A percentile compares a stretch with the other conserved stretches of the same genome.
Conservation (phyloP, 2,113 vertebrate genomes). For the Cyprinus carpio region DNA sequence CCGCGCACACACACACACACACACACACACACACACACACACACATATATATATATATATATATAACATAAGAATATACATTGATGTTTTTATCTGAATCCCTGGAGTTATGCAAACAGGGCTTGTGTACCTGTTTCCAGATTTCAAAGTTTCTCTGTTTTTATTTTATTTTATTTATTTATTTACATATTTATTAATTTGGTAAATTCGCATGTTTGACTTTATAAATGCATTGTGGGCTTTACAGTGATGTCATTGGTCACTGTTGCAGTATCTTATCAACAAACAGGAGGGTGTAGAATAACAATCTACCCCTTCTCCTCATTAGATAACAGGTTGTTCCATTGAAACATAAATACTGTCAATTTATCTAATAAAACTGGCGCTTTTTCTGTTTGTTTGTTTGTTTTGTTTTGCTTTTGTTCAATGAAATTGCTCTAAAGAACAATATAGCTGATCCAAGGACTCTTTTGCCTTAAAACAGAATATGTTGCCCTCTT, state of each 20-base stretch:
- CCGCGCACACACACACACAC: too few species aligned
- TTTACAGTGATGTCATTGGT: background rate
- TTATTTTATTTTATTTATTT: background rate
- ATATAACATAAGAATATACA: too few species aligned
- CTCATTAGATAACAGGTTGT: background rate
- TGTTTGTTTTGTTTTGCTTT: background rate
- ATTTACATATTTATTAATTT: background rate
- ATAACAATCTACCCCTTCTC: background rate
- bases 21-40: too few species aligned
- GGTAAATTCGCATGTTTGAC: too few species aligned
- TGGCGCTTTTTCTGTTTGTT: background rate
- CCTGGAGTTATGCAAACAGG: background rate
- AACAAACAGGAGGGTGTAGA: background rate
- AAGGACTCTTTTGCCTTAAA: background rate
- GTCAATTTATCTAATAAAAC: background rate
- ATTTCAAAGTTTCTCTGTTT: background rate
- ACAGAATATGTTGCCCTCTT: background rate
- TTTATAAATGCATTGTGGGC: too few species aligned
- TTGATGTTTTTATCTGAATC: background rate
- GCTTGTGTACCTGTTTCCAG: background rate
- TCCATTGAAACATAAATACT: background rate
- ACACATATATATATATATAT: too few species aligned
- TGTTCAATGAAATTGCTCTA: background rate
- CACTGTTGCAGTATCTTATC: constrained; percentile 10
- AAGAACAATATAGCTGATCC: background rate